These are phyloP conservation scores for Pararge aegeria DNA, from an alignment of 1,140 invertebrate genomes.

Conservation along the genomic window DNA sequence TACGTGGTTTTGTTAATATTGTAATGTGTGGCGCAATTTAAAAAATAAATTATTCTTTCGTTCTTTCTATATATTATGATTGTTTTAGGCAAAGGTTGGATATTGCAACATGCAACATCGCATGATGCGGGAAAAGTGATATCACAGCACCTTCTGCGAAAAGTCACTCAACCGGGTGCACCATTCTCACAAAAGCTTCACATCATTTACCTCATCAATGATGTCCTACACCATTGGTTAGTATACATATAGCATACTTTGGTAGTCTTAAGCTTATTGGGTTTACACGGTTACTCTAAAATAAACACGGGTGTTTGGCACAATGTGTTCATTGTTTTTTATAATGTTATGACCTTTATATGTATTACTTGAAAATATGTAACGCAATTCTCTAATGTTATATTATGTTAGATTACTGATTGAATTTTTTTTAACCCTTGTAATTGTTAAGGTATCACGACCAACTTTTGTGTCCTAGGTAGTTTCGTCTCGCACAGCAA, in stretches of 20 bases:
- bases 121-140: slow-evolving; percentile 89
- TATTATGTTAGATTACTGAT: background rate
- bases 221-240: slow-evolving; percentile 98
- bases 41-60: too few species aligned
- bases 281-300: slow-evolving; percentile 1
- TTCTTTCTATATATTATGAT: slow-evolving; percentile 4
- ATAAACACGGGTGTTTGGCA: slow-evolving; percentile 17
- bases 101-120: slow-evolving; percentile 89
- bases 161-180: slow-evolving; percentile 85
- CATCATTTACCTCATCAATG: slow-evolving; percentile 98
- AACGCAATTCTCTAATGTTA: background rate
- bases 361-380: slow-evolving; percentile 8
- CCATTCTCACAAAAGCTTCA: slow-evolving; percentile 95
- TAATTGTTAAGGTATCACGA: background rate
- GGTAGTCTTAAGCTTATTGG: slow-evolving; percentile 7
- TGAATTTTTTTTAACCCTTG: too few species aligned
- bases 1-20: too few species aligned
- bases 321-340: slow-evolving; percentile 18
- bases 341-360: slow-evolving; percentile 3
- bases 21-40: too few species aligned
- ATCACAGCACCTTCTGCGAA: slow-evolving; percentile 91
- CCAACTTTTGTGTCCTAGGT: too few species aligned
- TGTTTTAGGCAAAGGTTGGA: slow-evolving; percentile 91
- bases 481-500: too few species aligned
- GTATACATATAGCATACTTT: slow-evolving; percentile 53